Evolutionary conservation across 1,140 invertebrate species (phyloP), one percentile per base, ranked within the genome.

Genomic region (Heterodera schachtii): DNA sequence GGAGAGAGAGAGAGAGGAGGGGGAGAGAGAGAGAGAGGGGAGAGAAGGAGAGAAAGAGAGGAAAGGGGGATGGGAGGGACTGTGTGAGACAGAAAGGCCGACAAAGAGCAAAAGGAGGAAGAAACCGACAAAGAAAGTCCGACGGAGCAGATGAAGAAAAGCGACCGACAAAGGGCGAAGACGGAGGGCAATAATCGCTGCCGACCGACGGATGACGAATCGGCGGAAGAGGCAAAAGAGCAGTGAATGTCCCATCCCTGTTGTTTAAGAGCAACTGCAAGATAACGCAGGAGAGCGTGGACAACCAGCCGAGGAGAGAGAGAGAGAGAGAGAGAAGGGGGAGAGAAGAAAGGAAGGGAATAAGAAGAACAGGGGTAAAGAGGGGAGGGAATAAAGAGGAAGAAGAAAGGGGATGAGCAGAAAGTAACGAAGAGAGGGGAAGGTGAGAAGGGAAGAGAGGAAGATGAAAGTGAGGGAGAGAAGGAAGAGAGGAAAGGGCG

Each of bases 201-300:
- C 60, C n/a, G 60, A 75, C 60, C 73, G 49, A 46, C 73, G 43
- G 31, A 44, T 60, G 21, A 49, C 73, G 49, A 43, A 60, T 57
- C 11, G 60, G 21, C 73, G 60, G 60, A 75, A 57, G 60, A 75
- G 41, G 9, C 49, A 75, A 21, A 75, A 8, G 11, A 75, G 73
- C 73, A 44, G n/a, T 75, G 0, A 43, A 60, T 73, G 44, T 16
- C 44, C 71, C 44, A 19, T n/a, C 44, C 71, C 49, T 7, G 46
- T 73, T 44, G 73, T 43, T 75, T 73, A 19, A 73, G 60, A 75
- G 73, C 49, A 31, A 31, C 31, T 31, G 31, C 31, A 31, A 31
- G 43, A 75, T 41, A 60, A 75, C 49, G 21, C 31, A 75, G 41
- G 31, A 9, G 46, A 75, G 31, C 16, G 71, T 7, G 49, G 49